Base-by-base conservation (phyloP, 2,888 invertebrate genomes). In the Ochlodes sylvanus region DNA sequence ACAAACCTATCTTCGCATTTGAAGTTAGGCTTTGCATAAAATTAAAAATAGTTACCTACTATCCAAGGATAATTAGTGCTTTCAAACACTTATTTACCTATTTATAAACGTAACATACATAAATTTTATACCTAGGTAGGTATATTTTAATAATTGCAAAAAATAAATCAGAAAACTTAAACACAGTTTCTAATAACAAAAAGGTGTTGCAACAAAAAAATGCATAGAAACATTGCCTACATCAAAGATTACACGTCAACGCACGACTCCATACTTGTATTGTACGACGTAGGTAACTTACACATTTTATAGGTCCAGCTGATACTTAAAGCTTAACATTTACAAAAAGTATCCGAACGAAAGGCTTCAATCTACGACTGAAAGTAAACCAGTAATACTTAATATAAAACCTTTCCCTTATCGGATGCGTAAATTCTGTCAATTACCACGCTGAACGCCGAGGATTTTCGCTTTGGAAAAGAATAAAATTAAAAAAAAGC, bases 361-460 rank as follows among this genome's bases (percentile, higher is more conserved):
- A 56, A 41, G 55, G 56, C 62, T 56, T 68, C 74, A 73, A 71
- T 72, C 75, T 72, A 71, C 66, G 60, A 9, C 66, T 70, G 71
- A 73, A 75, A 71, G 72, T 70, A 69, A 75, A 75, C 76, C 74
- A 75, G 77, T 75, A 75, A 75, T 66, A 54, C 54, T 54, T 77
- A 77, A 79, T 79, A 79, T 78, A 78, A 79, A 79, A 76, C 76
- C 77, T 66, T 75, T 75, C 73, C 73, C 83, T 86, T 88, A 88
- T 87, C 88, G 79, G 74, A 77, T 78, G 82, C 87, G 87, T 88
- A 88, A 88, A 87, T 88, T 88, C 85, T 84, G 86, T 86, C 87
- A 86, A 88, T 87, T 87, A 87, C 86, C 76, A 79, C 76, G 75
- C 73, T 70, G 73, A 70, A 65, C 65, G 69, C 52, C 72, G 69